Evolutionary conservation across 2,113 vertebrate genomes (phyloP).

Genomic region (Mormyrus lacerda): DNA sequence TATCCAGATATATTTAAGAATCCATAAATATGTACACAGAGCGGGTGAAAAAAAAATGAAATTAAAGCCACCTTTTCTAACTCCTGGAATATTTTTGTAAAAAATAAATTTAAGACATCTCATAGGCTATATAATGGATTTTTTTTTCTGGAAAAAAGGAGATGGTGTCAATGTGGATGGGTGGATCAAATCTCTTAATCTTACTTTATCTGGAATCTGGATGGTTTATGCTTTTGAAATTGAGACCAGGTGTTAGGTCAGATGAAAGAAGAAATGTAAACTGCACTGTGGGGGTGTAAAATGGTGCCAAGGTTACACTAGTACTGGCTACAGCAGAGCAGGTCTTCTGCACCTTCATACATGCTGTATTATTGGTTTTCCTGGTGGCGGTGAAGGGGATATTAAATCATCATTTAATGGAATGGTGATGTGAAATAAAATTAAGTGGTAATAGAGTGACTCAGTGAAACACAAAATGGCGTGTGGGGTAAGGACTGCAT

Average conservation of each 20-base stretch:
- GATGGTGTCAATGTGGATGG: background rate
- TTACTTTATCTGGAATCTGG: background rate
- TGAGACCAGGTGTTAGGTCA: background rate
- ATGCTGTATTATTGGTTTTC: background rate
- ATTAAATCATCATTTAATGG: background rate
- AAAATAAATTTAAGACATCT: conserved; percentile 42
- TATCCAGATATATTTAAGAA: conserved; percentile 38
- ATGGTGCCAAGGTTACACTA: background rate
- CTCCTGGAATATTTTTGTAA: conserved; percentile 69
- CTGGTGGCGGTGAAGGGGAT: background rate
- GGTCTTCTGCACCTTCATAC: background rate
- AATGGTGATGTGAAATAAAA: background rate
- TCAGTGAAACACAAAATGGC: background rate
- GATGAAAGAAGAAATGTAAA: background rate
- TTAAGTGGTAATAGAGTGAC: background rate
- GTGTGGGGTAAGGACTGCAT: background rate
- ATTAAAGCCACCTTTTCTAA: conserved; percentile 60
- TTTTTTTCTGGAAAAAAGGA: background rate
- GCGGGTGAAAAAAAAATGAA: conserved; percentile 39
- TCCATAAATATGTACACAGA: conserved; percentile 60
- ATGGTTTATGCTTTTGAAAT: background rate
- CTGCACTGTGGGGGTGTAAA: background rate
- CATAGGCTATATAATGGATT: background rate
- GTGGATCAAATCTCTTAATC: background rate
- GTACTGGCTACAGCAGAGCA: background rate